Percentiles rank a stretch among this genome's conserved stretches.
These are phyloP conservation scores for Harlomillsia oculata DNA, from an alignment of 1,140 invertebrate genomes.

Conservation along the genomic window DNA sequence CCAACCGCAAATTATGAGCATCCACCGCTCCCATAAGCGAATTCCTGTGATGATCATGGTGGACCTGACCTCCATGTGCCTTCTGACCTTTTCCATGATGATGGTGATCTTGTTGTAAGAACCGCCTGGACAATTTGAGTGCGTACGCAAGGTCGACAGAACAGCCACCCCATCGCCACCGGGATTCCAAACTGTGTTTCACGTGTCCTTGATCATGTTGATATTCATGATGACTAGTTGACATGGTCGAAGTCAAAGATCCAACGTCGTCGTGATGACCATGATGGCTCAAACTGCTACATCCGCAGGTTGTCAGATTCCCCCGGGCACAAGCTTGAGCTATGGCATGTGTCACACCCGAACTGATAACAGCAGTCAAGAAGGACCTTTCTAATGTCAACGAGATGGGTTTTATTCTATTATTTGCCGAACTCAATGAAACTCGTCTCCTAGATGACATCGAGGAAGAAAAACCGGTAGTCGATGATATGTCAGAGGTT, in stretches of 20 bases:
- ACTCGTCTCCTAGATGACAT: neutral
- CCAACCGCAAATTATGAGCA: too few species aligned
- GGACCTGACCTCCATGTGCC: too few species aligned
- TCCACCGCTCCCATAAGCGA: too few species aligned
- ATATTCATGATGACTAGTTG: neutral
- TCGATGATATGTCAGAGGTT: too few species aligned
- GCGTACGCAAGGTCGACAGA: conserved; percentile 69
- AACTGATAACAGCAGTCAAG: conserved; percentile 80
- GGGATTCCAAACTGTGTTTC: conserved; percentile 32
- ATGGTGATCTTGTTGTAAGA: too few species aligned
- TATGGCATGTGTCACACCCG: conserved; percentile 80
- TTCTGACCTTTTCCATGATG: too few species aligned
- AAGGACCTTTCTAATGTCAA: conserved; percentile 64
- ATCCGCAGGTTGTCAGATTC: conserved; percentile 77
- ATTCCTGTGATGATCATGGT: too few species aligned
- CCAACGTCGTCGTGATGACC: conserved; percentile 24
- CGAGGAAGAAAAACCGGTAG: neutral
- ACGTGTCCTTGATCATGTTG: too few species aligned
- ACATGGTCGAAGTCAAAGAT: neutral
- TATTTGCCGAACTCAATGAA: neutral
- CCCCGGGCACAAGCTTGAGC: conserved; percentile 77
- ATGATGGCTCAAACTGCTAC: conserved; percentile 54
- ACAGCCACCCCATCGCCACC: conserved; percentile 81
- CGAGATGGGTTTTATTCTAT: neutral
- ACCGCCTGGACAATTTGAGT: conserved; percentile 63